These are phyloP conservation scores for Lobophora halterata DNA, from an alignment of 2,888 invertebrate genomes.

Conservation along the genomic window DNA sequence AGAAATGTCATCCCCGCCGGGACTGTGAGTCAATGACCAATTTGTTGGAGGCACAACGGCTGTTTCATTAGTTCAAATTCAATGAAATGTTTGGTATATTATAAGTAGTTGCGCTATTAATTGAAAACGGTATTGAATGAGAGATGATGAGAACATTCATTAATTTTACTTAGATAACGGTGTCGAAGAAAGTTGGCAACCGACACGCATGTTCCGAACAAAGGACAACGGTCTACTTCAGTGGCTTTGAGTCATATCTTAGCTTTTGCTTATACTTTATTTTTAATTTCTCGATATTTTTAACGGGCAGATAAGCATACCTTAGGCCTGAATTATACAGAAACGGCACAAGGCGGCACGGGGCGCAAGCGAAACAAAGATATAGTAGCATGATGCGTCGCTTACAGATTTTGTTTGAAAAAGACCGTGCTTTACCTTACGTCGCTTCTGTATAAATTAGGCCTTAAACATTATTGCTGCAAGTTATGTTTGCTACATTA, in stretches of 20 bases:
- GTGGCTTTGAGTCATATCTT: slow-evolving; percentile 4
- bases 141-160: slow-evolving; percentile 27
- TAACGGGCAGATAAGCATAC: too few species aligned
- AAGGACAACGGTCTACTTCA: slow-evolving; percentile 10
- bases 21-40: slow-evolving; percentile 51
- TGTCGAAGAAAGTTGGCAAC: slow-evolving; percentile 24
- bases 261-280: slow-evolving; percentile 6
- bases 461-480: not conserved
- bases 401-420: too few species aligned
- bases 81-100: slow-evolving; percentile 30
- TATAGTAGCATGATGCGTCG: too few species aligned
- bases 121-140: slow-evolving; percentile 28
- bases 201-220: slow-evolving; percentile 10
- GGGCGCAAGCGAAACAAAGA: too few species aligned
- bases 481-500: not conserved
- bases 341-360: too few species aligned
- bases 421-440: too few species aligned
- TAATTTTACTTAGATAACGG: slow-evolving; percentile 28
- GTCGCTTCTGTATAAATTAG: too few species aligned
- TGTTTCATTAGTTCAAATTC: slow-evolving; percentile 37
- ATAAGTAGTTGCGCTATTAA: slow-evolving; percentile 22
- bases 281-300: not conserved
- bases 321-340: too few species aligned
- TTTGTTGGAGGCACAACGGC: slow-evolving; percentile 43
- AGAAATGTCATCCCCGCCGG: slow-evolving; percentile 40